phyloP scores from a whole-genome alignment of 2,797 vertebrate genomes.

The Manis javanica region DNA sequence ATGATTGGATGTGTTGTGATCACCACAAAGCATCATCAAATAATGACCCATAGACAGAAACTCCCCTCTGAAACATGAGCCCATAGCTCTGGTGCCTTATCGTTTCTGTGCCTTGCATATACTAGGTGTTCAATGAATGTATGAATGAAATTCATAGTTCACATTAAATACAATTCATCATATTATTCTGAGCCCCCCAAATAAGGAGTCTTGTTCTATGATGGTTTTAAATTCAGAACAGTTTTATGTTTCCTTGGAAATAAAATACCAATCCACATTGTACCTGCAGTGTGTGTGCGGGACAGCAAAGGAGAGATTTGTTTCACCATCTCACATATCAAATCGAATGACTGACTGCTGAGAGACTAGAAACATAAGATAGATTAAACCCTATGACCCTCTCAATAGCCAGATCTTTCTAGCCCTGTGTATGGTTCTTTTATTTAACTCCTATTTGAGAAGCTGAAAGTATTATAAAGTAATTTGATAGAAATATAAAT shows the following conservation, averaged over 20 bases:
- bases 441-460: neutral
- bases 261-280: neutral
- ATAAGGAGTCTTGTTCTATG: neutral
- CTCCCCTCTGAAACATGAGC: neutral
- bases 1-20: constrained; percentile 2
- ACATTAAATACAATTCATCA: neutral
- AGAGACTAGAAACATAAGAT: neutral
- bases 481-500: neutral
- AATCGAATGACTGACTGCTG: neutral
- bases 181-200: constrained; percentile 2
- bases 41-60: neutral
- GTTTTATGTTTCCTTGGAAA: constrained; percentile 35
- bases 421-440: neutral
- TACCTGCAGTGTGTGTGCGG: neutral
- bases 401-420: neutral
- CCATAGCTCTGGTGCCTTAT: neutral
- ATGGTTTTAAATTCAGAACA: constrained; percentile 38
- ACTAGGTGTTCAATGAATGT: neutral
- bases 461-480: neutral
- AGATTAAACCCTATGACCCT: neutral
- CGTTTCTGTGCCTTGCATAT: neutral
- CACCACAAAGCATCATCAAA: constrained; percentile 20
- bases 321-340: neutral
- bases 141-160: neutral
- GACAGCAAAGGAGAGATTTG: neutral